These are phyloP conservation scores for Phaonia tiefii DNA, from an alignment of 2,888 invertebrate genomes.

Conservation along the genomic window DNA sequence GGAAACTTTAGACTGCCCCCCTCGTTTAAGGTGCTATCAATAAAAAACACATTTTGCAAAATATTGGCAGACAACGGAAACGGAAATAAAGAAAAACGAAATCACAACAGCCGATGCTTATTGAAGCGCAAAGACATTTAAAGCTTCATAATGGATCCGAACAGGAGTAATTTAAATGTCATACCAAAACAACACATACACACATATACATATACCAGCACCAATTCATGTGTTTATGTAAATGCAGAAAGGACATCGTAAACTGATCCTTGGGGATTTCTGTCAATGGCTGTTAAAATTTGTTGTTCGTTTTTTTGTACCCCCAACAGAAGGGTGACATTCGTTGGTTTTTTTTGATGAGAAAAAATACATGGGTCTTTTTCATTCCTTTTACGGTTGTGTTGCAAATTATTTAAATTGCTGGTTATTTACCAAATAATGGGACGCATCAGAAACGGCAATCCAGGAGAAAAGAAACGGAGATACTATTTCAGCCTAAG, in stretches of 20 bases:
- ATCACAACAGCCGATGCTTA: conserved; percentile 70
- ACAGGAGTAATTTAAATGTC: conserved; percentile 47
- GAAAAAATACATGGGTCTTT: conserved; percentile 41
- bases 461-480: background rate
- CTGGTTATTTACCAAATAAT: conserved; percentile 41
- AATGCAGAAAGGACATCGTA: background rate
- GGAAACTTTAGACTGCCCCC: background rate
- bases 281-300: conserved; percentile 31
- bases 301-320: background rate
- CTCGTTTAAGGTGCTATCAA: conserved; percentile 6
- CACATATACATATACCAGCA: background rate
- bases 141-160: conserved; percentile 72
- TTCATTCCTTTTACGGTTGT: conserved; percentile 42
- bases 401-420: conserved; percentile 49
- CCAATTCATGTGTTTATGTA: background rate
- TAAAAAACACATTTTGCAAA: conserved; percentile 39
- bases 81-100: conserved; percentile 49
- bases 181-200: conserved; percentile 11
- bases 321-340: background rate
- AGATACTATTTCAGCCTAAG: background rate
- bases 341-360: conserved; percentile 4
- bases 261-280: conserved; percentile 29
- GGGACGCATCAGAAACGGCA: conserved; percentile 15
- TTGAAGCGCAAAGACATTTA: conserved; percentile 74
- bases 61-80: conserved; percentile 63